Base-by-base conservation (phyloP, 2,113 vertebrate genomes). In the Poecilia latipinna region DNA sequence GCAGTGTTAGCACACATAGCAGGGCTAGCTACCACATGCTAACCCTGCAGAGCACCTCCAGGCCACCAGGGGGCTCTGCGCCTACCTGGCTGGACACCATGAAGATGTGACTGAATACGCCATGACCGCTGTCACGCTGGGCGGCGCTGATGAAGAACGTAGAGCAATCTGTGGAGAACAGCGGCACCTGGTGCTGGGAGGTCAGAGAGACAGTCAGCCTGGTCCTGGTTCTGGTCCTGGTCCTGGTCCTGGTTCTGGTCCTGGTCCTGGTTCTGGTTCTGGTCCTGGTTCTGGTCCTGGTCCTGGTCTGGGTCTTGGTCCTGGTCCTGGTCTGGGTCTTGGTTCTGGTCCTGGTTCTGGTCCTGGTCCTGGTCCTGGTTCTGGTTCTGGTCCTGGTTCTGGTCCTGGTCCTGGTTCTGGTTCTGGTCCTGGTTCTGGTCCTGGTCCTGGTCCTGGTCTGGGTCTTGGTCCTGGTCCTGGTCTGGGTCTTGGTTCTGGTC, bases 41-140 rank as follows among this genome's bases (percentile, higher is more conserved):
- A 42, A 15, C 39, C 39, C 12, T 15, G 13, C 10, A 37, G 35
- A 37, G 35, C 10, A 0, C 35, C 35, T 37, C 35, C 35, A 11
- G 35, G 10, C 12, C 48, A 22, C 19, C 48, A 54, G 48, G 6
- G 17, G 48, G 48, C 17, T 54, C 48, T 19, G 48, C 4, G 15
- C 22, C 65, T 91, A 95, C 93, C 64, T 90, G 85, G 66, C 88
- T 85, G 70, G 91, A 90, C 84, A 94, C 88, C 92, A 93, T 90
- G 61, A 91, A 79, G 68, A 95, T 88, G 28, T 94, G 94, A 65
- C 61, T 87, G 75, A 94, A 95, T 1, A 87, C 74, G 44, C 93
- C 93, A 0, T 1, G 68, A 28, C 65, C 73, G 0, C 89, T 71
- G 1, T 92, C 87, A 73, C 91, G 89, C 29, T 91, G 63, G 0